phyloP scores from a whole-genome alignment of 2,113 vertebrate species.

The Platysternon megacephalum region DNA sequence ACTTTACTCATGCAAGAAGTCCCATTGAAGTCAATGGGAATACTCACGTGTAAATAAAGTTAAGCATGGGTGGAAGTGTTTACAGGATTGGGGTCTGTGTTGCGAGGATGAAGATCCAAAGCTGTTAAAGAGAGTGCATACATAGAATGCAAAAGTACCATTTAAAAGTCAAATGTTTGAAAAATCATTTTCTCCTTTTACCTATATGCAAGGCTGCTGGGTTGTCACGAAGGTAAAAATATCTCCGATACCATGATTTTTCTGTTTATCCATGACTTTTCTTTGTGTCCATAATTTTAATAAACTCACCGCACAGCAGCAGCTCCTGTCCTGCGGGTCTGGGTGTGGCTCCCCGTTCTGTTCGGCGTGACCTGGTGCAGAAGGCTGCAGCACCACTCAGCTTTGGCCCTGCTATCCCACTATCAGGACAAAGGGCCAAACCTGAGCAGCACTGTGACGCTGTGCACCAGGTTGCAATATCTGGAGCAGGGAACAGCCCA shows the following conservation, averaged over 20 bases:
- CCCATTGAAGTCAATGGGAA: neutral
- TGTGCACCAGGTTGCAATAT: neutral
- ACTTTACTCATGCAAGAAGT: neutral
- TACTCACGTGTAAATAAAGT: neutral
- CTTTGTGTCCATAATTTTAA: neutral
- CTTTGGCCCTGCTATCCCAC: neutral
- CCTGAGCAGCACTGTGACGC: neutral
- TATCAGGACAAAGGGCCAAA: neutral
- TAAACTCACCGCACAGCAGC: neutral
- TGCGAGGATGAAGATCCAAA: neutral
- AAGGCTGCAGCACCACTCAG: neutral
- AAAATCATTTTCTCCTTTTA: neutral
- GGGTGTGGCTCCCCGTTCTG: neutral
- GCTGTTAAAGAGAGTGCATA: neutral
- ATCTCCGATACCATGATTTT: too few relatives aligned
- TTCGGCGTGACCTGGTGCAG: neutral
- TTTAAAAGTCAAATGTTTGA: neutral
- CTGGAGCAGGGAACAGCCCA: neutral
- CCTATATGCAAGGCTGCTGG: neutral
- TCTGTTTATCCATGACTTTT: too few relatives aligned
- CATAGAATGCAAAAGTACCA: neutral
- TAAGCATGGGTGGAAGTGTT: neutral
- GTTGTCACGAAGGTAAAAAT: too few relatives aligned
- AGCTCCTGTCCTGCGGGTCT: neutral
- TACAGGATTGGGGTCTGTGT: neutral